These are phyloP conservation scores for Neoitamus cyanurus DNA, from an alignment of 2,888 invertebrate species.

Conservation along the genomic window DNA sequence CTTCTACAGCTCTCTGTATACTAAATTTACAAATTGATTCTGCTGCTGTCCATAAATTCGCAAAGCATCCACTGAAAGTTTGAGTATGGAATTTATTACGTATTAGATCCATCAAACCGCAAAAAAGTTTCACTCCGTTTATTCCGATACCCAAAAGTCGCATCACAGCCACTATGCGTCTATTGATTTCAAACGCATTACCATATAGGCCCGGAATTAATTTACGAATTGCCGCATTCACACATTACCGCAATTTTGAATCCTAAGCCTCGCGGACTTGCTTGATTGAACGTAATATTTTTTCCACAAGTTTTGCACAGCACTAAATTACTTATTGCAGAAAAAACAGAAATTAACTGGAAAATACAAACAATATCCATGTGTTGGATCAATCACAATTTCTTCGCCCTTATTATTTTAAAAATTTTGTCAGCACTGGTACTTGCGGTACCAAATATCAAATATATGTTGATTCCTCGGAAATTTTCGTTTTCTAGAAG, in stretches of 20 bases:
- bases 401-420: slow-evolving; percentile 3
- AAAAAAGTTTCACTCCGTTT: slow-evolving; percentile 46
- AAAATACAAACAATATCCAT: slow-evolving; percentile 19
- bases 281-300: slow-evolving; percentile 4
- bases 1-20: slow-evolving; percentile 48
- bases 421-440: neutral
- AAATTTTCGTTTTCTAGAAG: slow-evolving; percentile 15
- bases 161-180: slow-evolving; percentile 9
- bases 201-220: slow-evolving; percentile 25
- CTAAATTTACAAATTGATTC: slow-evolving; percentile 34
- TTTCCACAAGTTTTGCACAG: slow-evolving; percentile 20
- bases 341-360: slow-evolving; percentile 20
- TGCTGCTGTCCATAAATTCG: slow-evolving; percentile 17
- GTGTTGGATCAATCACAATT: slow-evolving; percentile 25
- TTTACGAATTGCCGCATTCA: slow-evolving; percentile 23
- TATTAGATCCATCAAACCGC: slow-evolving; percentile 53
- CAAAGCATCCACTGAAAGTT: slow-evolving; percentile 24
- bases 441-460: neutral
- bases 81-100: slow-evolving; percentile 2
- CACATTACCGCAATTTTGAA: slow-evolving; percentile 22
- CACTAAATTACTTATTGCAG: slow-evolving; percentile 18
- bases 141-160: neutral
- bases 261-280: slow-evolving; percentile 17
- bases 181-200: slow-evolving; percentile 21
- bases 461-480: neutral